A percentile compares a stretch with the other conserved stretches of the same genome.
These are phyloP conservation scores for Dermochelys coriacea DNA, from an alignment of 2,797 vertebrate species.

Conservation along the genomic window DNA sequence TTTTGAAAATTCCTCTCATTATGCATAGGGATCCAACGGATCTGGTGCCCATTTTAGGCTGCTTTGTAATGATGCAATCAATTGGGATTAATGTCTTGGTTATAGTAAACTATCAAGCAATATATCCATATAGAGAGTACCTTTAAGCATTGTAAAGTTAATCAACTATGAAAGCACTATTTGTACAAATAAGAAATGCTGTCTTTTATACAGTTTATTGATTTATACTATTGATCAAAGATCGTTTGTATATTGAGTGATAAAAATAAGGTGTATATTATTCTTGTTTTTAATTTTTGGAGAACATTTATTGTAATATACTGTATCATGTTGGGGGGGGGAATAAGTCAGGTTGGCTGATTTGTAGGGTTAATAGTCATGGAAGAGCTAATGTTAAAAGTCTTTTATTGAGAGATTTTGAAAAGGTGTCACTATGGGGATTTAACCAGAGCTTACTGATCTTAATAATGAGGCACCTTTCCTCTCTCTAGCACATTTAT, in stretches of 20 bases:
- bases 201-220: slow-evolving; percentile 76
- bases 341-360: slow-evolving; percentile 40
- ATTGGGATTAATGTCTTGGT: slow-evolving; percentile 22
- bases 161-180: slow-evolving; percentile 70
- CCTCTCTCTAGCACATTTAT: neutral
- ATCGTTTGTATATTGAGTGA: slow-evolving; percentile 76
- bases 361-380: slow-evolving; percentile 35
- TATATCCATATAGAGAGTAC: slow-evolving; percentile 10
- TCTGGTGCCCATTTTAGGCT: slow-evolving; percentile 36
- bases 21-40: slow-evolving; percentile 57
- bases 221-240: slow-evolving; percentile 77
- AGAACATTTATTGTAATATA: slow-evolving; percentile 65
- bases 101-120: slow-evolving; percentile 56
- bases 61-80: slow-evolving; percentile 23
- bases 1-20: slow-evolving; percentile 34
- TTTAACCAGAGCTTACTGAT: slow-evolving; percentile 53
- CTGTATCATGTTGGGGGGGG: slow-evolving; percentile 29
- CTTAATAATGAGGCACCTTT: neutral
- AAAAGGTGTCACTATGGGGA: slow-evolving; percentile 24
- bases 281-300: slow-evolving; percentile 67
- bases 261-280: slow-evolving; percentile 75
- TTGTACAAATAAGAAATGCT: slow-evolving; percentile 76
- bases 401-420: slow-evolving; percentile 35
- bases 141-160: slow-evolving; percentile 66
- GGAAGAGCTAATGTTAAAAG: slow-evolving; percentile 7